phyloP scores from a whole-genome alignment of 2,888 invertebrate genomes.

The Nemurella pictetii region DNA sequence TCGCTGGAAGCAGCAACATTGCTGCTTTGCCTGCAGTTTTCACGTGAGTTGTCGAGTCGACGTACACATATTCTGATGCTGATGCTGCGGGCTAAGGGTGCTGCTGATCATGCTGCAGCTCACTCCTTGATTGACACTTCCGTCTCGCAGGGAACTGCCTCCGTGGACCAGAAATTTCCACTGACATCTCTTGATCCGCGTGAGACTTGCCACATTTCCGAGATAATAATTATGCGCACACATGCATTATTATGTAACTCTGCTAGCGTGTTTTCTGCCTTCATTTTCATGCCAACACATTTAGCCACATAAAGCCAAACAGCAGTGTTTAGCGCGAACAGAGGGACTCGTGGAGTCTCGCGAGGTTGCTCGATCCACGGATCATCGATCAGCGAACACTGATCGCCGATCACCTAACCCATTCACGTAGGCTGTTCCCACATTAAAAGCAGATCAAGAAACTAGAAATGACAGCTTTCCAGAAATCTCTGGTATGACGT shows the following conservation, averaged over 20 bases:
- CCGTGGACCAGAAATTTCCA: background rate
- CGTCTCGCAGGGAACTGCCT: background rate
- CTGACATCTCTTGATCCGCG: background rate
- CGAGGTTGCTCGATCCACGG: background rate
- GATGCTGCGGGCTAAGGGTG: background rate
- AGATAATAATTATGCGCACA: background rate
- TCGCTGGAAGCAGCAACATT: slow-evolving; percentile 16
- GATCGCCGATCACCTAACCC: background rate
- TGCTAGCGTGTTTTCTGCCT: too few relatives aligned
- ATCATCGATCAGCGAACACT: background rate
- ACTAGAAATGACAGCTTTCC: slow-evolving; percentile 6
- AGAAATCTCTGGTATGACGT: background rate
- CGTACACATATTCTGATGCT: background rate
- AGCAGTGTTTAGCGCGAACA: too few relatives aligned
- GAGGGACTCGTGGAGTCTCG: background rate
- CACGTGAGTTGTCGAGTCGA: slow-evolving; percentile 8
- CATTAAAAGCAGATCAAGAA: slow-evolving; percentile 5
- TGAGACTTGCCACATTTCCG: background rate
- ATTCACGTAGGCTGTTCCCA: slow-evolving; percentile 8
- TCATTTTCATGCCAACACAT: too few relatives aligned
- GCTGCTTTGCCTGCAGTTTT: slow-evolving; percentile 28
- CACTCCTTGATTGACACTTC: background rate
- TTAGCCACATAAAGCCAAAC: too few relatives aligned
- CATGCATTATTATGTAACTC: background rate
- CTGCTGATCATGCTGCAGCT: background rate